These are phyloP conservation scores for Cossypha niveicapilla DNA, from an alignment of 2,797 vertebrate species.

Conservation along the genomic window DNA sequence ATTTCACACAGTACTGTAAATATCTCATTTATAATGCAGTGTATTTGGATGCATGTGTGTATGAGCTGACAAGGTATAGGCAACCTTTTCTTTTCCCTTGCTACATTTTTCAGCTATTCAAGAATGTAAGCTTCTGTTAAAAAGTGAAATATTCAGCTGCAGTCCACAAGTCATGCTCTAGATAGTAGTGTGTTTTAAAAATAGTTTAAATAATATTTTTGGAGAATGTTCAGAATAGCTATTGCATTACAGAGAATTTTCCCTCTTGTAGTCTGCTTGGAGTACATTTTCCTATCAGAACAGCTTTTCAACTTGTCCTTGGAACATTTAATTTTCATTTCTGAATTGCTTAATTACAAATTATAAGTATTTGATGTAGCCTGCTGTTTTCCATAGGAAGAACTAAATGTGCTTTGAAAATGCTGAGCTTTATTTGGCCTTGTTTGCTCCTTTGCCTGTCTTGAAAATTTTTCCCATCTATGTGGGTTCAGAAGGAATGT, in stretches of 20 bases:
- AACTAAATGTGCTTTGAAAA: neutral
- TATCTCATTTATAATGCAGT: neutral
- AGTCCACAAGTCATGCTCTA: neutral
- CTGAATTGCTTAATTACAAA: conserved; percentile 34
- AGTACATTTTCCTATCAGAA: neutral
- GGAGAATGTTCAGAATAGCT: conserved; percentile 12
- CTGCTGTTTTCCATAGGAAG: neutral
- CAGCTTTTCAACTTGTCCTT: conserved; percentile 33
- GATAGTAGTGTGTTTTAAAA: conserved; percentile 7
- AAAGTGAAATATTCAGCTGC: neutral
- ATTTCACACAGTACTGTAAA: neutral
- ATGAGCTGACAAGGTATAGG: neutral
- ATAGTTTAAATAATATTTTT: conserved; percentile 20
- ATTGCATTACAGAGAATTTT: neutral
- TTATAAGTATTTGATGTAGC: neutral
- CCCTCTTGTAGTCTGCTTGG: neutral
- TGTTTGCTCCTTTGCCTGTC: neutral
- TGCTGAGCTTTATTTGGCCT: neutral
- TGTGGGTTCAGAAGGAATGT: neutral
- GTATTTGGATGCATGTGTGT: rapidly evolving
- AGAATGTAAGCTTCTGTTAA: neutral
- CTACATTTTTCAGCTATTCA: neutral
- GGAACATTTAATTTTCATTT: conserved; percentile 18
- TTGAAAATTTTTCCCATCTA: neutral
- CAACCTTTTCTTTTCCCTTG: neutral